These are phyloP conservation scores for Theristicus caerulescens DNA, from an alignment of 2,113 vertebrate species.

Conservation along the genomic window DNA sequence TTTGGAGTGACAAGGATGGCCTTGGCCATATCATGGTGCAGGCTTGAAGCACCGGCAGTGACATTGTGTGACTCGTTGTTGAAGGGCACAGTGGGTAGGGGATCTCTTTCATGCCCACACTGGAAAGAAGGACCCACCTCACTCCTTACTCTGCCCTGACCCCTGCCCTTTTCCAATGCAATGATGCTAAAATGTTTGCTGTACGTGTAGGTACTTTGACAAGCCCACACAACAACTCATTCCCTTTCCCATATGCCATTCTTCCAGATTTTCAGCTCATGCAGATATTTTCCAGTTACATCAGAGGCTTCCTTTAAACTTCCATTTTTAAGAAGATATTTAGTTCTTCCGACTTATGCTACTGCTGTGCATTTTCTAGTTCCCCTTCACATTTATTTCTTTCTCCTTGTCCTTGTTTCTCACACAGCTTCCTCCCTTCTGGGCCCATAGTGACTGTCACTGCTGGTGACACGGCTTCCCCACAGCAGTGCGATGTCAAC, in stretches of 20 bases:
- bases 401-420: not conserved
- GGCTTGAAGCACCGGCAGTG: not conserved
- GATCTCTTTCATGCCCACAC: not conserved
- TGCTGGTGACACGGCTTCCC: slow-evolving; percentile 8
- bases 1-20: not conserved
- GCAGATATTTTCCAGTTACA: not conserved
- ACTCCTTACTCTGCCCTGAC: not conserved
- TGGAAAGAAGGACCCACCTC: not conserved
- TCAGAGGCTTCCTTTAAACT: not conserved
- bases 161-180: too few relatives aligned
- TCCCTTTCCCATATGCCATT: not conserved
- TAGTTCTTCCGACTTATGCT: not conserved
- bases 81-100: not conserved
- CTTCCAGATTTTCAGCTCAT: not conserved
- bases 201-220: not conserved
- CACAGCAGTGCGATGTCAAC: not conserved
- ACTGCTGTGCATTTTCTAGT: not conserved
- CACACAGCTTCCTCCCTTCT: not conserved
- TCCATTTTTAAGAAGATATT: not conserved
- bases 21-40: not conserved
- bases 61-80: fast-evolving
- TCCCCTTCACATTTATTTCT: not conserved
- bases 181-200: not conserved
- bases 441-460: not conserved
- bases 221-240: not conserved